Base-by-base conservation (phyloP, 2,113 vertebrate genomes). In the Mastomys natalensis region DNA sequence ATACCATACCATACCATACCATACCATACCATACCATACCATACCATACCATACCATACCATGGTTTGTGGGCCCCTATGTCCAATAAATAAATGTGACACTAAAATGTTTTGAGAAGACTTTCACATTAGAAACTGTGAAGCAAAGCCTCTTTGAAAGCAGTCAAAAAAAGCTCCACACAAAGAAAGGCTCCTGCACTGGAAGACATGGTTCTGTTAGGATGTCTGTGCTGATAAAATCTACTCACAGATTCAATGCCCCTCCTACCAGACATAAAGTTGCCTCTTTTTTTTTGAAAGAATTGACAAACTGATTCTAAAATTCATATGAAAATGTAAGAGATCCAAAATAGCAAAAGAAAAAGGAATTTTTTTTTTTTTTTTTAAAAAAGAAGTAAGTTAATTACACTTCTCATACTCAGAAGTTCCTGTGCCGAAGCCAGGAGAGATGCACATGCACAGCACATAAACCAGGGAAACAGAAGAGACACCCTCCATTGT, bases 231-330 rank as follows among this genome's bases (percentile, higher is more conserved):
- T 77, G 31, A 19, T 64, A 81, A 40, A 77, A 90, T 81, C 51
- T 66, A 48, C n/a, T 51, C 58, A 26, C n/a, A 31, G 37, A 78
- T 40, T 84, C 48, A 92, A 5, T n/a, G 24, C 66, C 74, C 68
- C 81, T 76, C 4, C 51, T 92, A 24, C 45, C 45, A 82, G 58
- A 88, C 78, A 60, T 43, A 84, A 16, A 91, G 60, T n/a, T 76
- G 40, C 64, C 40, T 62, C 17, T 48, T 40, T 48, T 48, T 12
- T 45, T 12, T 58, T 21, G 22, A 66, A 92, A 90, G 6, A 51
- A 48, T 26, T 62, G 62, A 68, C 62, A 74, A 86, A 31, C 22
- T 76, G 48, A 76, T 81, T 76, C 64, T 91, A 95, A 93, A 93
- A 86, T 40, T 81, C 29, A 74, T 53, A 80, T 29, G 34, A 55